Conservation (phyloP, 2,888 invertebrate species). For the Tanaodytes sp. region DNA sequence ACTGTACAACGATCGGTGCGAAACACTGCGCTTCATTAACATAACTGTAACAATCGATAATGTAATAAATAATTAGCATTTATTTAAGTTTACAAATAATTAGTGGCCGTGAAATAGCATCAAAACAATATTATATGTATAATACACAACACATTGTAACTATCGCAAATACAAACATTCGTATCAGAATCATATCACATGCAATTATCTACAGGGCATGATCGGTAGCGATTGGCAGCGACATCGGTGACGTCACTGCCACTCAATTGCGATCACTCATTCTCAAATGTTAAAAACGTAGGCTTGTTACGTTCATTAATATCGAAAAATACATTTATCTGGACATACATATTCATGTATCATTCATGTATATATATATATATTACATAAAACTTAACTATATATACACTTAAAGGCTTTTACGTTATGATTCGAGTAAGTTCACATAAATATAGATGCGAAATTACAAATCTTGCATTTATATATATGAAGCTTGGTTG, state of each 20-base stretch:
- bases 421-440: conserved; percentile 41
- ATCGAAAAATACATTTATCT: conserved; percentile 66
- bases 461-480: conserved; percentile 37
- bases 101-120: conserved; percentile 61
- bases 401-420: conserved; percentile 62
- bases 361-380: conserved; percentile 56
- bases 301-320: conserved; percentile 53
- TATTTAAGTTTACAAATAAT: conserved; percentile 56
- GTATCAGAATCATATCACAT: conserved; percentile 51
- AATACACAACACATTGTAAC: conserved; percentile 52
- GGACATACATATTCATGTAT: conserved; percentile 59
- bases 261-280: conserved; percentile 10
- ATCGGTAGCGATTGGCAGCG: conserved; percentile 16
- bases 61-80: conserved; percentile 61
- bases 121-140: conserved; percentile 54
- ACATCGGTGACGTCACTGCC: conserved; percentile 6
- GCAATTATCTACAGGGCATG: conserved; percentile 33
- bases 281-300: conserved; percentile 18
- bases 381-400: conserved; percentile 49
- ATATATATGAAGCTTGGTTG: conserved; percentile 40
- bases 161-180: conserved; percentile 47
- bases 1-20: conserved; percentile 44
- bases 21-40: conserved; percentile 40
- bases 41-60: conserved; percentile 58
- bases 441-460: conserved; percentile 48